Evolutionary conservation across 2,888 invertebrate genomes (phyloP).

Genomic region (Agriopis leucophaearia): DNA sequence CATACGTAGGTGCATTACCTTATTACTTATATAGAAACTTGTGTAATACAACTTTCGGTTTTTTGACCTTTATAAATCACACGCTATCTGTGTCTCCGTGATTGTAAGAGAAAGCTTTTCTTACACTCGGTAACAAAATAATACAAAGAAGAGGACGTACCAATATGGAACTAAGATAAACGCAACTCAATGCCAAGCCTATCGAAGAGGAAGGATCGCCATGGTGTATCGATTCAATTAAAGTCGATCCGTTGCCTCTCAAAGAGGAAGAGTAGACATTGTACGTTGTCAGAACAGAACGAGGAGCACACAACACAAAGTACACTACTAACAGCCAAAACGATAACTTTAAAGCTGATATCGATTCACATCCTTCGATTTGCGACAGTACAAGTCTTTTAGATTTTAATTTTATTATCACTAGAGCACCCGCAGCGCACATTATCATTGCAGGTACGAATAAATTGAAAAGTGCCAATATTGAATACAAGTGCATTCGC

Average conservation of each 20-base stretch:
- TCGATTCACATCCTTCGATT: constrained; percentile 62
- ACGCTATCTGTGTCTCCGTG: constrained; percentile 56
- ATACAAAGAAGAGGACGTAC: constrained; percentile 58
- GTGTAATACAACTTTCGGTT: constrained; percentile 1
- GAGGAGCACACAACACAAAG: constrained; percentile 70
- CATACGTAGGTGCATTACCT: no score
- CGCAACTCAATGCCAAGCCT: constrained; percentile 63
- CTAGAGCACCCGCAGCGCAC: constrained; percentile 60
- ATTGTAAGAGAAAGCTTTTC: constrained; percentile 65
- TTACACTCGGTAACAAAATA: constrained; percentile 57
- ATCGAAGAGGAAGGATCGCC: constrained; percentile 55
- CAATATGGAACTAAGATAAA: constrained; percentile 64
- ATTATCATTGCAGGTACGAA: constrained; percentile 73
- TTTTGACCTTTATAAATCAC: constrained; percentile 36
- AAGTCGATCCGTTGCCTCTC: constrained; percentile 55
- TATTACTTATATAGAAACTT: no score
- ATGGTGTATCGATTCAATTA: constrained; percentile 53
- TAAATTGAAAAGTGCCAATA: constrained; percentile 75
- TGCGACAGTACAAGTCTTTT: constrained; percentile 52
- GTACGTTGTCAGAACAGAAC: constrained; percentile 67
- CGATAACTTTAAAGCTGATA: constrained; percentile 72
- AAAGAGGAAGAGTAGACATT: constrained; percentile 62
- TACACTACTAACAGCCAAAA: constrained; percentile 71
- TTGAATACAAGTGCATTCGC: constrained; percentile 73
- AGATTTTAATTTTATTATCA: constrained; percentile 67